Percentiles rank a stretch among this genome's conserved stretches.
Evolutionary conservation across 2,113 vertebrate genomes (phyloP).

Genomic region (Hiodon alosoides): DNA sequence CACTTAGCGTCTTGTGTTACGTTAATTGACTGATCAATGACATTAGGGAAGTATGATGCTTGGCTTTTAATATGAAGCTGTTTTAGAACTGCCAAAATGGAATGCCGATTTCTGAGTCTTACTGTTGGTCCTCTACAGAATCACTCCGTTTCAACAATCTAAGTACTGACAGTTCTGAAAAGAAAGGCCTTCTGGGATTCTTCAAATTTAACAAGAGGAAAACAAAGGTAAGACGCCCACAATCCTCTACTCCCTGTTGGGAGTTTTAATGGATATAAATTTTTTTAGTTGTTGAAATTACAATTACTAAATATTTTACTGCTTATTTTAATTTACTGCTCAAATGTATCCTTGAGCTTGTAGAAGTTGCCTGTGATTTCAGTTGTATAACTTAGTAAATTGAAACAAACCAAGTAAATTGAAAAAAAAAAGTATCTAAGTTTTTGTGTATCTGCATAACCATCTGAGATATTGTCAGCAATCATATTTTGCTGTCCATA

Average conservation of each 20-base stretch:
- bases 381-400: neutral
- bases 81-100: neutral
- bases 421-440: no score
- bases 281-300: neutral
- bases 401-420: neutral
- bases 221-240: slow-evolving; percentile 69
- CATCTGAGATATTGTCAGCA: no score
- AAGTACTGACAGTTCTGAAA: slow-evolving; percentile 65
- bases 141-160: slow-evolving; percentile 60
- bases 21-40: neutral
- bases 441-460: no score
- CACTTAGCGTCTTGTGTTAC: neutral
- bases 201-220: slow-evolving; percentile 74
- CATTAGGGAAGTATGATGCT: neutral
- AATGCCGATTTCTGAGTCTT: neutral
- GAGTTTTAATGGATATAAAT: neutral
- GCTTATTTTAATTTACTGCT: no score
- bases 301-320: no score
- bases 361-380: neutral
- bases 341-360: no score
- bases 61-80: neutral
- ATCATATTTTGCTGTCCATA: no score
- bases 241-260: neutral
- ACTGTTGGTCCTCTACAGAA: slow-evolving; percentile 55
- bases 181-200: slow-evolving; percentile 78